phyloP scores from a whole-genome alignment of 2,797 vertebrate species.

The Denticeps clupeoides region DNA sequence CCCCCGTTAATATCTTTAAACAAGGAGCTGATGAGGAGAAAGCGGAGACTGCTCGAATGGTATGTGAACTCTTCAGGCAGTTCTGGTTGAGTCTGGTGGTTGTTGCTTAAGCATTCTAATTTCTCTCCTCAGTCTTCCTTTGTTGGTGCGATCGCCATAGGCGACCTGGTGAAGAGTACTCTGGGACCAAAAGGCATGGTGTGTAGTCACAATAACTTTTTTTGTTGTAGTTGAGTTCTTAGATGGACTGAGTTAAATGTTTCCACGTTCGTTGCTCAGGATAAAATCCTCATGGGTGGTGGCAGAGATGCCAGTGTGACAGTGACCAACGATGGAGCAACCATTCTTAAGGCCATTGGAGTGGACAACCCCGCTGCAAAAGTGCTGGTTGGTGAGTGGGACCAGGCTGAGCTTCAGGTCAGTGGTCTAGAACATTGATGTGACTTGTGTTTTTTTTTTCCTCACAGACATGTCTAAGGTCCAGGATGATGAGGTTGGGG shows the following conservation, averaged over 20 bases:
- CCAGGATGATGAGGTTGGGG: conserved; percentile 95
- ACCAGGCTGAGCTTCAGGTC: background rate
- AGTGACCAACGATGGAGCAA: conserved; percentile 96
- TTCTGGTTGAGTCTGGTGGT: no score
- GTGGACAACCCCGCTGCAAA: conserved; percentile 97
- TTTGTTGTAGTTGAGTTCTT: background rate
- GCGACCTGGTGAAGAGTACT: conserved; percentile 95
- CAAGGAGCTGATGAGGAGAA: conserved; percentile 95
- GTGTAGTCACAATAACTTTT: conserved; percentile 33
- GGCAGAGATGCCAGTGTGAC: conserved; percentile 73
- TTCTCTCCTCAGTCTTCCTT: conserved; percentile 95
- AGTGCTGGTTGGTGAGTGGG: conserved; percentile 93
- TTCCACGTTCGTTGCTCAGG: conserved; percentile 52
- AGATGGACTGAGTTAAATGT: no score
- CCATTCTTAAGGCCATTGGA: conserved; percentile 93
- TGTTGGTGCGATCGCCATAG: conserved; percentile 89
- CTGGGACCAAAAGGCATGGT: conserved; percentile 98
- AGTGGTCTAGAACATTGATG: no score
- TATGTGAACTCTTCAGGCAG: no score
- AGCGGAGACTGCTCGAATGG: conserved; percentile 91
- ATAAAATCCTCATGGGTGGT: conserved; percentile 85
- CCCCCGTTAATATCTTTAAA: conserved; percentile 92
- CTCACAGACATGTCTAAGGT: conserved; percentile 89
- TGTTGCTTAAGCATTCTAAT: no score
- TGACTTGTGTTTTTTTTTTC: no score